Conservation (phyloP, 2,797 vertebrate species). For the Pyrocephalus nanus region DNA sequence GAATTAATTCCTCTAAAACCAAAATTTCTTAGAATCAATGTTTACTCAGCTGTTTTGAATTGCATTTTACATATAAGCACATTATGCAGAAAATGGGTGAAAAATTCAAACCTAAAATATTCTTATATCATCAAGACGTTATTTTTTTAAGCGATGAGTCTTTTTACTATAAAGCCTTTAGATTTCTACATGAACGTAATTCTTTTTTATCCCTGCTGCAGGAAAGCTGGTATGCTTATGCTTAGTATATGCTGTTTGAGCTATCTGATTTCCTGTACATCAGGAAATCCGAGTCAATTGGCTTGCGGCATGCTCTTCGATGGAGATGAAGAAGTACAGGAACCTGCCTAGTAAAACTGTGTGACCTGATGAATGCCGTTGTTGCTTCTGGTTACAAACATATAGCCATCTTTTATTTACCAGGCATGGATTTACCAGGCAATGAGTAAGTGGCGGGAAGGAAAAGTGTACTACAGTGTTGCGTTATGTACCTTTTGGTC, state of each 20-base stretch:
- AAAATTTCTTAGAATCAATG: background rate
- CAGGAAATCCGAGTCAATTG: background rate
- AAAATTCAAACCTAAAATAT: background rate
- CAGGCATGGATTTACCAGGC: background rate
- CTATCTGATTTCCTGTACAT: background rate
- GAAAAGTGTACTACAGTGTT: accelerated
- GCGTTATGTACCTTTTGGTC: background rate
- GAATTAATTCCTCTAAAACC: background rate
- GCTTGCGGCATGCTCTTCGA: background rate
- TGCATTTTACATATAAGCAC: background rate
- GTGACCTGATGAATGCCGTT: background rate
- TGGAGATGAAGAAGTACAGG: background rate
- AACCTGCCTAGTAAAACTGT: background rate
- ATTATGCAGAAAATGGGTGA: background rate
- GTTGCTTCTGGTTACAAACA: background rate
- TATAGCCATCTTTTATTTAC: background rate
- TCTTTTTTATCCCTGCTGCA: background rate
- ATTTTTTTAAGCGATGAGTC: background rate
- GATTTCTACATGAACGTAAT: background rate
- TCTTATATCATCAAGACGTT: background rate
- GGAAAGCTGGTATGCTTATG: background rate
- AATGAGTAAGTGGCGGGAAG: background rate
- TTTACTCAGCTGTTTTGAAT: background rate
- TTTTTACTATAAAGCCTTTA: background rate
- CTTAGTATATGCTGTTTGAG: background rate